Evolutionary conservation across 2,113 vertebrate species (phyloP).

Genomic region (Tonatia bakeri): DNA sequence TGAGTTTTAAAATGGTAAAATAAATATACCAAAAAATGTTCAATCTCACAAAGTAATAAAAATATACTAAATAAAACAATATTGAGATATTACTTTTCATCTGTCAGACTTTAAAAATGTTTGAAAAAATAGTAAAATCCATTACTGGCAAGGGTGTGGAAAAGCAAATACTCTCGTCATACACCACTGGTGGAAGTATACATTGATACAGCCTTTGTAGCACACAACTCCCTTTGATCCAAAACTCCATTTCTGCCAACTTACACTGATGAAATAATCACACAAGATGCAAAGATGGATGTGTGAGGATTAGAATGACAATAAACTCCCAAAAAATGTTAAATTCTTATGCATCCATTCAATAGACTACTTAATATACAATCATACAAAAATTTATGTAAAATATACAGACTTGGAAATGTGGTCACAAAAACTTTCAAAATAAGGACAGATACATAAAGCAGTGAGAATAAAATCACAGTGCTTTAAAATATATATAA

Average conservation of each 20-base stretch:
- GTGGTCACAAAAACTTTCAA: slow-evolving; percentile 38
- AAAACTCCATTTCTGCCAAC: slow-evolving; percentile 35
- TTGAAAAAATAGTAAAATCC: neutral
- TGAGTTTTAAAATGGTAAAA: slow-evolving; percentile 49
- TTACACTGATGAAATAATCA: slow-evolving; percentile 41
- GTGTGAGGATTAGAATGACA: neutral
- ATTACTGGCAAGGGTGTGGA: neutral
- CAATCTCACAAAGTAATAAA: slow-evolving; percentile 26
- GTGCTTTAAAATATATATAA: slow-evolving; percentile 23
- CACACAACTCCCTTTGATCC: slow-evolving; percentile 20
- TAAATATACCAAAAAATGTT: neutral
- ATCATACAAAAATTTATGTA: slow-evolving; percentile 16
- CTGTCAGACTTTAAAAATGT: neutral
- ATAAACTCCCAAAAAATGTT: slow-evolving; percentile 16
- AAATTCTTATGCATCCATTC: slow-evolving; percentile 14
- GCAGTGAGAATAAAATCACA: neutral
- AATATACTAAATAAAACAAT: slow-evolving; percentile 27
- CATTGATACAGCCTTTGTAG: neutral
- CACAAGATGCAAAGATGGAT: slow-evolving; percentile 31
- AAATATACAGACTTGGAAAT: slow-evolving; percentile 9
- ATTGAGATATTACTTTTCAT: slow-evolving; percentile 19
- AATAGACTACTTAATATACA: neutral
- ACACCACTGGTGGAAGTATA: neutral
- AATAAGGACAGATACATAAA: slow-evolving; percentile 30
- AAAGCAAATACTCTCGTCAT: neutral